Base-by-base conservation (phyloP, 2,113 vertebrate species). In the Colinus virginianus region DNA sequence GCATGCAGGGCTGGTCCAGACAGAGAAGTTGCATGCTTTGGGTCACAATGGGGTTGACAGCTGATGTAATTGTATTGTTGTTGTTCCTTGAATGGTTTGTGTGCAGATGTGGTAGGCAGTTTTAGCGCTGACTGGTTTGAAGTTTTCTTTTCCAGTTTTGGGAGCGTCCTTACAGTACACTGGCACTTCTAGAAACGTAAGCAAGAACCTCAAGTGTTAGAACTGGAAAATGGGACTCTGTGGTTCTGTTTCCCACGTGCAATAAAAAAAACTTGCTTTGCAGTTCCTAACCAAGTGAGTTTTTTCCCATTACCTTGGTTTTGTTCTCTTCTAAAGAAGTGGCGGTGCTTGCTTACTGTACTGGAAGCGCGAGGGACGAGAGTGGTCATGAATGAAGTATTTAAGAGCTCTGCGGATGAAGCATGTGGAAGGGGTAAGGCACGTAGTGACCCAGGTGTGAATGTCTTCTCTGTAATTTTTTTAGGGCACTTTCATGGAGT, bases 401-500 rank as follows among this genome's bases (percentile, higher is more conserved):
- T 74, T 19, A 30, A 67, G 91, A 89, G 85, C 23, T 77, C 86
- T 40, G 67, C 42, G 19, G 85, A 49, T 71, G 85, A 56, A 93
- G 86, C 92, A 4, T 36, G 84, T 55, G 15, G 67, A 28, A 64
- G 61, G 84, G 85, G 51, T 17, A 13, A 87, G 64, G 56, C 21
- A 2, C 0, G 1, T 4, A 3, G 38, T 14, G 79, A 8, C 51
- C 55, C 0, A 38, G 66, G 32, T 11, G 55, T 90, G 34, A 94
- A 23, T 21, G 49, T 58, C 78, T 45, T 62, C 88, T 63, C 12
- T 80, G 98, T 98, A 93, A 97, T 98, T 95, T 58, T 38, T 69
- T 75, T 76, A 99, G 99, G 99, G 99, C 55, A 98, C 98, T 34
- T 99, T 99, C 95, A 98, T 99, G 98, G 99, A 99, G 96, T 99